phyloP scores from a whole-genome alignment of 2,888 invertebrate species.

The Eristalinus aeneus region DNA sequence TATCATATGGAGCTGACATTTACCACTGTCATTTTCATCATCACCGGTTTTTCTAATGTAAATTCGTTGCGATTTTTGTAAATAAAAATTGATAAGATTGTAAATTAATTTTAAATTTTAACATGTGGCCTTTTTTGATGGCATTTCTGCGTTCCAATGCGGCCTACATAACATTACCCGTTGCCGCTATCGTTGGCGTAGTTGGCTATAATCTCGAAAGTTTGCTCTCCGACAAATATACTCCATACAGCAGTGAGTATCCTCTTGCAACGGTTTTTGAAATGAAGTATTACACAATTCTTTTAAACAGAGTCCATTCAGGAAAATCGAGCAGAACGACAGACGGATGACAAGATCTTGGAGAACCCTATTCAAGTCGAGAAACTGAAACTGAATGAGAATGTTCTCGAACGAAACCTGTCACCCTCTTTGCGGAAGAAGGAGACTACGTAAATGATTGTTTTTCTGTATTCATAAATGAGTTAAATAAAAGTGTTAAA shows the following conservation, averaged over 20 bases:
- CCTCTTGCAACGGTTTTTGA: neutral
- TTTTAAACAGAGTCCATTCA: constrained; percentile 85
- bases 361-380: constrained; percentile 85
- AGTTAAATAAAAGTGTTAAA: neutral
- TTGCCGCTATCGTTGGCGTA: constrained; percentile 90
- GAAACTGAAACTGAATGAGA: constrained; percentile 85
- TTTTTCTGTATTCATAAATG: neutral
- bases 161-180: constrained; percentile 89
- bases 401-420: constrained; percentile 85
- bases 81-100: neutral
- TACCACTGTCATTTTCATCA: neutral
- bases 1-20: constrained; percentile 37
- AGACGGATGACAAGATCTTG: constrained; percentile 83
- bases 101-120: constrained; percentile 83
- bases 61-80: constrained; percentile 1
- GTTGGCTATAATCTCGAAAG: constrained; percentile 93
- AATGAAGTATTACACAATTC: neutral
- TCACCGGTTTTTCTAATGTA: neutral
- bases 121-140: constrained; percentile 90
- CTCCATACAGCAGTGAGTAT: constrained; percentile 86
- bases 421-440: constrained; percentile 84
- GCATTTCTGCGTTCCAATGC: constrained; percentile 87
- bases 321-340: constrained; percentile 87
- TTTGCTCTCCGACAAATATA: constrained; percentile 87
- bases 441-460: constrained; percentile 33